Evolutionary conservation across 2,797 vertebrate species (phyloP), one percentile per base, ranked within the genome.

Genomic region (Carapus acus): DNA sequence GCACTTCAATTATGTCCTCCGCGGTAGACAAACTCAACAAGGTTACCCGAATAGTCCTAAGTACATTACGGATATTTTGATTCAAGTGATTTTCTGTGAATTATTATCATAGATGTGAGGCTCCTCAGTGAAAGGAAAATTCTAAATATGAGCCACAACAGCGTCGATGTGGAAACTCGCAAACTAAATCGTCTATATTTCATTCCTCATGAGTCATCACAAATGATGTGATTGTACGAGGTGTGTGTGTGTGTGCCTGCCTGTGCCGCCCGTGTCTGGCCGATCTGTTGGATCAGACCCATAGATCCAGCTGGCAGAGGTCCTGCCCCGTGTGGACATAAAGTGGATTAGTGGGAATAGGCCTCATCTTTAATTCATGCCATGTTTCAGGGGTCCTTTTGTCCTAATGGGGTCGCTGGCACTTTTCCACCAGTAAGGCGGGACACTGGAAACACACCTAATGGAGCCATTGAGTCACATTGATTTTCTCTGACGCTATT

Each of bases 311-410:
- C 49, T 62, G 58, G 64, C 44, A 47, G 45, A 46, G 61, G 54
- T 60, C 62, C 37, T 48, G 45, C 24, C 54, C 33, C 0, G 34
- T 39, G 49, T 58, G 72, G 66, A 74, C 74, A 73, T 82, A 56
- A 80, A 81, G 61, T 69, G 60, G 68, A 86, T 86, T 76, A 83
- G 49, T 52, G 45, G 50, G 39, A 54, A 59, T 43, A 45, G 48
- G 69, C 47, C 76, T 88, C 83, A 85, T 86, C 75, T 82, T 85
- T 87, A 75, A 88, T 89, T 87, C 86, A 89, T 87, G 71, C 12
- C 1, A 9, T 48, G 61, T 73, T 73, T 64, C 69, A 42, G 23
- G 44, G 73, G 55, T 37, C 62, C 43, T 67, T 71, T 74, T 68
- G 64, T 73, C 70, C 75, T 87, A 88, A 86, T 84, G 83, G 79